A percentile compares a stretch with the other conserved stretches of the same genome.
Conservation (phyloP, 2,888 invertebrate genomes). For the Ophion ellenae region DNA sequence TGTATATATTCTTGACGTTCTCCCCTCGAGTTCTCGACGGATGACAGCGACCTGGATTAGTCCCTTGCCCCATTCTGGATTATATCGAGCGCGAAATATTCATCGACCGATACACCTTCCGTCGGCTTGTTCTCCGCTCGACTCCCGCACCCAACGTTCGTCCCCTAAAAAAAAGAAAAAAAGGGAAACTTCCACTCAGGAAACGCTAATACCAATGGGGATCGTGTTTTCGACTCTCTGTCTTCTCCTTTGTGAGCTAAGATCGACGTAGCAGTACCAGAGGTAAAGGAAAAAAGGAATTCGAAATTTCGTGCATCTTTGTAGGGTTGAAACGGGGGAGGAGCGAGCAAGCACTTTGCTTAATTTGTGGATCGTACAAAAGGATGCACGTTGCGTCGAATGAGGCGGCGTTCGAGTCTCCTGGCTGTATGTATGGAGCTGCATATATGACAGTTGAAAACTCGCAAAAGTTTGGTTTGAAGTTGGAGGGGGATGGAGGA, state of each 20-base stretch:
- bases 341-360: too few relatives aligned
- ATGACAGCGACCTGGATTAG: slow-evolving; percentile 79
- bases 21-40: slow-evolving; percentile 52
- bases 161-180: neutral
- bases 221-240: slow-evolving; percentile 12
- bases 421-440: too few relatives aligned
- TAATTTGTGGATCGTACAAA: too few relatives aligned
- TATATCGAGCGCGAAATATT: slow-evolving; percentile 83
- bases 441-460: too few relatives aligned
- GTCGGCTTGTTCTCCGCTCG: slow-evolving; percentile 48
- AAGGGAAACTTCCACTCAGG: neutral
- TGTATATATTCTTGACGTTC: slow-evolving; percentile 2
- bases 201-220: neutral
- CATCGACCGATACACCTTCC: slow-evolving; percentile 75
- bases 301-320: too few relatives aligned
- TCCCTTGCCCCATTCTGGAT: slow-evolving; percentile 82
- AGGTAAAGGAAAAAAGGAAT: too few relatives aligned
- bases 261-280: too few relatives aligned
- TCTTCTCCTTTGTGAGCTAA: too few relatives aligned
- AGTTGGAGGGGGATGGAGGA: neutral
- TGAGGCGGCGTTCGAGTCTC: too few relatives aligned
- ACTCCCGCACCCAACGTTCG: neutral
- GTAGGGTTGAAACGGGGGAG: too few relatives aligned
- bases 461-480: neutral
- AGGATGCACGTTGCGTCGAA: too few relatives aligned